Evolutionary conservation across 1,140 invertebrate species (phyloP).

Genomic region (Nasonia vitripennis): DNA sequence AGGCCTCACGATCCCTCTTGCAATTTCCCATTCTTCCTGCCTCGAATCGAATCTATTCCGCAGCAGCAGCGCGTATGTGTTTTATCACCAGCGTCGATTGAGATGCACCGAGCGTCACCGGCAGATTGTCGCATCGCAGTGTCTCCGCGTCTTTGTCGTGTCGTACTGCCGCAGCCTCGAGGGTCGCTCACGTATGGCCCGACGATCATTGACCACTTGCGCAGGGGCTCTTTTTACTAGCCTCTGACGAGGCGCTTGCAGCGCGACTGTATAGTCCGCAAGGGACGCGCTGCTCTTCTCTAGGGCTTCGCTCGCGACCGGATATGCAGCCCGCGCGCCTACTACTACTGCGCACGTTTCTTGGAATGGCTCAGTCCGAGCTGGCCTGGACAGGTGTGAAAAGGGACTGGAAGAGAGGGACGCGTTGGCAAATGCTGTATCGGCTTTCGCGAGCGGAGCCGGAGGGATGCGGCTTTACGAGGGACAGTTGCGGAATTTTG

Average conservation of each 20-base stretch:
- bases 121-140: background rate
- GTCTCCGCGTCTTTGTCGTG: background rate
- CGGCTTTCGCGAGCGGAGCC: background rate
- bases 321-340: background rate
- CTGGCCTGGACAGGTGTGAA: background rate
- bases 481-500: background rate
- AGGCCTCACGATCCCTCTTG: background rate
- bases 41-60: constrained; percentile 25
- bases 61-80: constrained; percentile 8
- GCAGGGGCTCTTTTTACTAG: background rate
- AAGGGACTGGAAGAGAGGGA: background rate
- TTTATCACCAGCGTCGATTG: constrained; percentile 14
- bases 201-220: constrained; percentile 19
- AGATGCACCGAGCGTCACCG: background rate
- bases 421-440: background rate
- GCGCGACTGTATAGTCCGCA: no score
- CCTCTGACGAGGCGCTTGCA: background rate
- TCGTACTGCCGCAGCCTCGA: background rate
- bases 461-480: background rate
- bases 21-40: constrained; percentile 26
- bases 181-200: background rate
- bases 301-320: background rate
- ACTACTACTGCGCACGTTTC: background rate
- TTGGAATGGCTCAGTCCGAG: background rate
- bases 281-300: background rate